Evolutionary conservation across 2,113 vertebrate genomes (phyloP), one percentile per base, ranked within the genome.

Genomic region (Hirundichthys speculiger): DNA sequence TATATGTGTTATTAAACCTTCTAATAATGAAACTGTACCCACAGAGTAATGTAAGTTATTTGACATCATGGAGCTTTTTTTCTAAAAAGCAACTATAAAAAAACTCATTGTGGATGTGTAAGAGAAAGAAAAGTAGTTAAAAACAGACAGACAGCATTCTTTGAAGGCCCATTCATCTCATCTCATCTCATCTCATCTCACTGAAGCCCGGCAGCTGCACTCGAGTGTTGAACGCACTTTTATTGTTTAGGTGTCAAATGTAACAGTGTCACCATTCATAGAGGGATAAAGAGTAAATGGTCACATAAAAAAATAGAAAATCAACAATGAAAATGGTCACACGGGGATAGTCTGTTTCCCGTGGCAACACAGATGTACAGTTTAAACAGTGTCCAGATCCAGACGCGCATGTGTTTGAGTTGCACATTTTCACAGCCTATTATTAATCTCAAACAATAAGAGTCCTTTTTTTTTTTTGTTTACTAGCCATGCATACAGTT

Each of bases 241-340:
- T 93, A 89, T 88, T 90, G 85, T 89, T 90, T 81, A 76, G 86
- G 89, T 92, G 89, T 88, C 89, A 89, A 91, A 92, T 89, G 86
- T 86, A 91, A 92, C 84, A 81, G 86, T 88, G 89, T 91, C 83
- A 90, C 88, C 90, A 90, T 86, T 90, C 86, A 90, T 77, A 80
- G 75, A 79, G 75, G 84, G 76, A 72, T 75, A 75, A 85, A 86
- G 86, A 90, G 75, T 87, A 88, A 88, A 91, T 90, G 90, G 81
- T 79, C 87, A 93, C 88, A 89, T 91, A 91, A 91, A 92, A 92
- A 92, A 92, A 93, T 91, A 91, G 73, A 91, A 92, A 93, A 91
- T 90, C 66, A 92, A 92, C 86, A 88, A 91, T 89, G 88, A 88
- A 85, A 85, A 86, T 82, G 88, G 88, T 78, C 47, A 86, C 80